Evolutionary conservation across 2,113 vertebrate genomes (phyloP), one percentile per base, ranked within the genome.

Genomic region (Rhagologus leucostigma): DNA sequence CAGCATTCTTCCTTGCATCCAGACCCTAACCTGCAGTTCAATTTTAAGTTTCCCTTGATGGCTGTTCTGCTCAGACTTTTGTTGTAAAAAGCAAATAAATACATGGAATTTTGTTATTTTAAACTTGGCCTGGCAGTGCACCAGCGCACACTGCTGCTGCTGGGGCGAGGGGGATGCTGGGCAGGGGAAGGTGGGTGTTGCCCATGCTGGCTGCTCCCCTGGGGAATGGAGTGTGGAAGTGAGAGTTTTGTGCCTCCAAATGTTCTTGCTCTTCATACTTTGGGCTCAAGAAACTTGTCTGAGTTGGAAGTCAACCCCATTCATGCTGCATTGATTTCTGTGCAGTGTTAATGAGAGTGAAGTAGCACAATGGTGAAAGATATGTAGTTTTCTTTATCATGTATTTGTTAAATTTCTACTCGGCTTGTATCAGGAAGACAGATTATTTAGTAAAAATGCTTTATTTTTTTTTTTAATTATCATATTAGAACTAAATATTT

Each of bases 141-240:
- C 0, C 21, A 11, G 26, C 15, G 35, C n/a, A 44, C 65, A 23
- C 24, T 60, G 62, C 12, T 70, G 22, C 7, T 39, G 41, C 57
- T 60, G 35, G 39, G 32, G 14, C 3, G 6, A 33, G 32, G 29
- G 56, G 33, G 29, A 3, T 17, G 42, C 32, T 62, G 69, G 60
- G 29, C 35, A n/a, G 55, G 33, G 47, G 26, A 11, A 30, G 42
- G 47, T 21, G 35, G 22, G 42, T 33, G 32, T 6, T 56, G 16
- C 2, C 4, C 0, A 0, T 1, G 2, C 26, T 4, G 1, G 6
- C 20, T 71, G 30, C 1, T 2, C 10, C 44, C 39, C 17, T 30
- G 57, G 32, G 44, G 35, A 56, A 18, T 1, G 6, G 27, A 27
- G 24, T 0, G 3, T n/a, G 67, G 71, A 60, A 60, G 1, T 15